Percentiles rank a stretch among this genome's conserved stretches.
Conservation (phyloP, 2,113 vertebrate genomes). For the Onychostoma macrolepis region DNA sequence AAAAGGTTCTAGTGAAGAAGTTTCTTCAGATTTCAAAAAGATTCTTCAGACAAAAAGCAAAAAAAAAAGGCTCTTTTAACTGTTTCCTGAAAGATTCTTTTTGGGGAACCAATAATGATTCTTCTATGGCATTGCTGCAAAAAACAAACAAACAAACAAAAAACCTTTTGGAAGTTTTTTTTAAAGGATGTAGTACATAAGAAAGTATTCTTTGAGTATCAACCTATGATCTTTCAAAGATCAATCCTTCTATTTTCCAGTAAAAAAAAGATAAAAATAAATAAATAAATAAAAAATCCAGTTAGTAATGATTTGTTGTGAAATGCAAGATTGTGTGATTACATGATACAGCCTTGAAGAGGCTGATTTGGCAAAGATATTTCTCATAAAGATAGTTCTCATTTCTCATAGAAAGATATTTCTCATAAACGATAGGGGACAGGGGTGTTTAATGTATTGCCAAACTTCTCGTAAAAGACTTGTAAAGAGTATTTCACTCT, state of each 20-base stretch:
- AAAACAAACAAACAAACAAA: no score
- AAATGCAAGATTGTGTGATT: neutral
- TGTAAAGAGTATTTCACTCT: conserved; percentile 33
- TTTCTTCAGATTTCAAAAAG: neutral
- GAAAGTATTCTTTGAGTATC: neutral
- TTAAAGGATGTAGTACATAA: neutral
- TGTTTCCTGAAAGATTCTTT: no score
- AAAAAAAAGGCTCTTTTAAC: neutral
- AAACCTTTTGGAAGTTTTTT: neutral
- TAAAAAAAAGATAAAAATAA: neutral
- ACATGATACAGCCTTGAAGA: neutral
- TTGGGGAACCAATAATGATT: neutral
- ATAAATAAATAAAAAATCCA: neutral
- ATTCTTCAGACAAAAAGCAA: no score
- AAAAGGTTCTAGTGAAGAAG: neutral
- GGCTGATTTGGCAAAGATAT: neutral
- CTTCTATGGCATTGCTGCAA: neutral
- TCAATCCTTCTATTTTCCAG: neutral
- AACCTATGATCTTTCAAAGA: neutral
- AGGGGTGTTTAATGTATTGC: neutral
- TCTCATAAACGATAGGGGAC: neutral
- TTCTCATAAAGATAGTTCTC: no score
- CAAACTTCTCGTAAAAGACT: conserved; percentile 13
- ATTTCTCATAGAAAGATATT: no score
- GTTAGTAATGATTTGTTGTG: neutral